Evolutionary conservation across 1,140 invertebrate genomes (phyloP), one percentile per base, ranked within the genome.

Genomic region (Sycophaga agraensis): DNA sequence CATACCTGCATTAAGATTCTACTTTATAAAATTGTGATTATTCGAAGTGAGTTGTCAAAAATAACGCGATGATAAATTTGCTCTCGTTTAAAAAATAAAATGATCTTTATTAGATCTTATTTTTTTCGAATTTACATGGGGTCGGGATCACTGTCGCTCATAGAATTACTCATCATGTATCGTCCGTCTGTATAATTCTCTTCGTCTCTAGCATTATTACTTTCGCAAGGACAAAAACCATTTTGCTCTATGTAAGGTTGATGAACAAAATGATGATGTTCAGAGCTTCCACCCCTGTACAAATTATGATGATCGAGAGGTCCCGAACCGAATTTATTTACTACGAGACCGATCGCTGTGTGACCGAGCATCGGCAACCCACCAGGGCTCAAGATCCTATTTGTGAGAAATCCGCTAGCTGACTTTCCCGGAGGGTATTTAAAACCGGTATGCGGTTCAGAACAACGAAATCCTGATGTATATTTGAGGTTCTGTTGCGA

Each of bases 321-420:
- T 39, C 67, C 71, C 22, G 78, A 74, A 48, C 74, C 74, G 39
- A 79, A 80, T 66, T 73, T 78, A 45, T 77, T 80, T 19, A 78
- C 71, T 6, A 78, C 73, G 28, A 80, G 66, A 1, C 73, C 76
- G 26, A 80, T 72, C 2, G 77, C 76, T 2, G 70, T 70, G 39
- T 78, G 76, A 6, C 74, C 75, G 22, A 79, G 73, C 63, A 81
- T 77, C 6, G 79, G 76, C 45, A 81, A 73, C 17, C 72, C 73
- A 24, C 70, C 69, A 8, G 67, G 66, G 4, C 71, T 70, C 28
- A 77, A 67, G 53, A 77, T 73, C 42, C 73, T 67, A 34, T 64
- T 64, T 0, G 46, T 16, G 14, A 64, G 17, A 26, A 60, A 51
- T 16, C 26, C 31, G 34, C 17, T 11, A 5, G 48, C 26, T 7